Evolutionary conservation across 2,888 invertebrate species (phyloP), one percentile per base, ranked within the genome.

Genomic region (Dryadula phaetusa): DNA sequence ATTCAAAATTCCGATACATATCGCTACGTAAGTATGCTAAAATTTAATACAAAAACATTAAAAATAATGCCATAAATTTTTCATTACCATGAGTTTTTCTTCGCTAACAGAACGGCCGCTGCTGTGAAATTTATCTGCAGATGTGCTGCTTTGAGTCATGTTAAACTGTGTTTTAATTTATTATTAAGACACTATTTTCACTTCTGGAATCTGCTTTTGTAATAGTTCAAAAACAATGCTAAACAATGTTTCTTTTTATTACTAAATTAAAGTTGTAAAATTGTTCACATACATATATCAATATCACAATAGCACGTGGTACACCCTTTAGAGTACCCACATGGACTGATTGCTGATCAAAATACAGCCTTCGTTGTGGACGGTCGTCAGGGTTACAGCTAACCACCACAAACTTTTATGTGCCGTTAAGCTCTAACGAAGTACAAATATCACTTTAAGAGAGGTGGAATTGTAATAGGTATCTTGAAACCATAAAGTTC

Each of bases 371-470:
- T 88, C 84, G 72, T 77, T 78, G 79, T 72, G 75, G 78, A 72
- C 81, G 84, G 91, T 90, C 82, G 86, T 89, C 79, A 76, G 77
- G 87, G 91, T 85, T 88, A 92, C 91, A 80, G 74, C 79, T 87
- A 84, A 90, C 87, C 85, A 90, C 81, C 86, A 92, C 92, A 92
- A 91, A 85, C 62, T 83, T 87, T 84, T 82, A 89, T 84, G 81
- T 80, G 81, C 76, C 76, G 75, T 81, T 47, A 32, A 42, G 18
- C 12, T 42, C 8, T 16, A 14, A 60, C 18, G 7, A 44, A 28
- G 6, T 18, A 46, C 28, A 44, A 16, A 28, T 10, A 16, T 60
- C 16, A 18, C 44, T 60, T 3, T 32, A 60, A 28, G 18, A 28
- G n/a, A 60, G 0, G 7, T 20, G 16, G 42, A 42, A 5, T 16